Evolutionary conservation across 2,113 vertebrate genomes (phyloP).

Genomic region (Myiozetetes cayanensis): DNA sequence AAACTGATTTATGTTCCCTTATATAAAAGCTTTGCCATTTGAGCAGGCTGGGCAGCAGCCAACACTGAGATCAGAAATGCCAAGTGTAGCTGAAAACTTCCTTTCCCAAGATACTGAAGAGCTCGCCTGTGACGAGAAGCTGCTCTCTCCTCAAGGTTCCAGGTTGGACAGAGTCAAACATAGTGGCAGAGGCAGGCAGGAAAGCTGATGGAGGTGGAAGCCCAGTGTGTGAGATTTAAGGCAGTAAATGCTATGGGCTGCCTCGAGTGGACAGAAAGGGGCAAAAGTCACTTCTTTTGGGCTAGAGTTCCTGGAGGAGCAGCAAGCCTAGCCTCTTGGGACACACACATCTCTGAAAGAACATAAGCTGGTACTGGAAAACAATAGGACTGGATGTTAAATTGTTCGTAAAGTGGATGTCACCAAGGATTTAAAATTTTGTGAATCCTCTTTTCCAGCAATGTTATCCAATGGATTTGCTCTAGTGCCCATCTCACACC

Average conservation of each 20-base stretch:
- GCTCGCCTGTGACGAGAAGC: not conserved
- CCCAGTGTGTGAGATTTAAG: not conserved
- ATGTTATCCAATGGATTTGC: not conserved
- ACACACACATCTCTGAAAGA: not conserved
- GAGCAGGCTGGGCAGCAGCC: constrained; percentile 23
- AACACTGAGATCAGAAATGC: not conserved
- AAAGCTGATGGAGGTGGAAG: not conserved
- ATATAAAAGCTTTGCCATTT: not conserved
- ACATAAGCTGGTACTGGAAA: not conserved
- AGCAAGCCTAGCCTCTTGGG: not conserved
- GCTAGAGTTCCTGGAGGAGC: not conserved
- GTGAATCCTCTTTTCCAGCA: not conserved
- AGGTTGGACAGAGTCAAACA: fast-evolving
- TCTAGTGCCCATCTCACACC: not conserved
- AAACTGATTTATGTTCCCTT: constrained; percentile 8
- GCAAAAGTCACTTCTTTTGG: not conserved
- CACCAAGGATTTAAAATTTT: not conserved
- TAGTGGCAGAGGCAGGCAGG: fast-evolving
- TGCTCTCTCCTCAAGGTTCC: not conserved
- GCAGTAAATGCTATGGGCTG: not conserved
- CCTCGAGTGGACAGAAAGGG: not conserved
- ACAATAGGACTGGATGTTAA: not conserved
- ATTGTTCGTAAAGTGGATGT: not conserved
- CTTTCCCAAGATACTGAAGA: not conserved
- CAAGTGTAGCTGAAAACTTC: not conserved